Evolutionary conservation across 2,888 invertebrate genomes (phyloP).

Genomic region (Electrophaes corylata): DNA sequence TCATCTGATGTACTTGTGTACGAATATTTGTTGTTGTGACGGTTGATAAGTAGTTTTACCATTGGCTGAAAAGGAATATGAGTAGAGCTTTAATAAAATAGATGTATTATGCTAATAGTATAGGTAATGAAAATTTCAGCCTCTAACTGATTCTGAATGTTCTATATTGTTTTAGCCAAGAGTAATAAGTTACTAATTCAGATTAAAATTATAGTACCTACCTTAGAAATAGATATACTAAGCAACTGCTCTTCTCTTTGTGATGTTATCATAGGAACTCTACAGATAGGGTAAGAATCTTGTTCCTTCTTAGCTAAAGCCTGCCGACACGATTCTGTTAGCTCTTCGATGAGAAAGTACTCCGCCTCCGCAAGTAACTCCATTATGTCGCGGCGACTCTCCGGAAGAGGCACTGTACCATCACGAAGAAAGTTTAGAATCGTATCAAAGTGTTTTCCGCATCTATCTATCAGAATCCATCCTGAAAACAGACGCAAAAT

Average conservation of each 20-base stretch:
- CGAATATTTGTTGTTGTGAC: conserved; percentile 99
- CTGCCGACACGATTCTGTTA: conserved; percentile 94
- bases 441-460: conserved; percentile 98
- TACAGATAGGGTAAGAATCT: conserved; percentile 94
- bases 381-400: conserved; percentile 94
- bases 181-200: too few relatives aligned
- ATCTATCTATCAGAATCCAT: conserved; percentile 98
- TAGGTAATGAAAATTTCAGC: too few relatives aligned
- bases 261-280: conserved; percentile 97
- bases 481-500: conserved; percentile 82
- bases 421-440: conserved; percentile 98
- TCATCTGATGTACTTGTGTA: conserved; percentile 99
- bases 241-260: conserved; percentile 94
- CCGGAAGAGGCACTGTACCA: conserved; percentile 96
- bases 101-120: too few relatives aligned
- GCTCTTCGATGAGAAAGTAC: conserved; percentile 97
- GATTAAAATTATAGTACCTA: conserved; percentile 46
- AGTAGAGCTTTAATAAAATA: too few relatives aligned
- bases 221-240: conserved; percentile 92
- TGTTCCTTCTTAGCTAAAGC: conserved; percentile 92
- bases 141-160: too few relatives aligned
- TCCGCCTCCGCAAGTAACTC: conserved; percentile 97
- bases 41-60: conserved; percentile 97
- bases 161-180: too few relatives aligned
- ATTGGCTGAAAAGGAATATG: conserved; percentile 88